Percentiles rank a stretch among this genome's conserved stretches.
phyloP scores from a whole-genome alignment of 1,140 invertebrate genomes.

The Amyelois transitella region DNA sequence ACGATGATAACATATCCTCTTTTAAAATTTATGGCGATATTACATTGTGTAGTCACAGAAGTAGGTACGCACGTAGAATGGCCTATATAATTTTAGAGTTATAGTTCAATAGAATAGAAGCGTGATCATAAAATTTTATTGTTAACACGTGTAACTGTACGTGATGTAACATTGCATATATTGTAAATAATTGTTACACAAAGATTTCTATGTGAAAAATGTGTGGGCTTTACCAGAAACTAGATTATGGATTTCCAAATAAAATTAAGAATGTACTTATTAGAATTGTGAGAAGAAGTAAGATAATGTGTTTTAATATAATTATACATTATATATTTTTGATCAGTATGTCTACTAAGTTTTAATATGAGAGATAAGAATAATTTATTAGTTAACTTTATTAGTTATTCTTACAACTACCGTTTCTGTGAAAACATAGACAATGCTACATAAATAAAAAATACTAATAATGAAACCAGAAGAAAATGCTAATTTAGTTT shows the following conservation, averaged over 20 bases:
- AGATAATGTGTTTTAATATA: not conserved
- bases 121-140: slow-evolving; percentile 65
- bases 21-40: not conserved
- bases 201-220: not conserved
- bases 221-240: not conserved
- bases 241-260: not conserved
- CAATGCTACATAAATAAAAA: no score
- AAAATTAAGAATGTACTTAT: not conserved
- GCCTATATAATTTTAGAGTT: slow-evolving; percentile 60
- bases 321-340: not conserved
- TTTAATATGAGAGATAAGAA: no score
- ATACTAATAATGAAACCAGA: no score
- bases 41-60: slow-evolving; percentile 21
- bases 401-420: no score
- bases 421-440: no score
- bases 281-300: not conserved
- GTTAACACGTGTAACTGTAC: slow-evolving; percentile 54
- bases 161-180: slow-evolving; percentile 18
- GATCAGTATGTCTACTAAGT: no score
- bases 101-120: slow-evolving; percentile 50
- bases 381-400: no score
- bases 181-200: slow-evolving; percentile 12
- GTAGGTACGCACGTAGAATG: slow-evolving; percentile 42
- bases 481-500: no score
- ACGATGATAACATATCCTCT: not conserved